These are phyloP conservation scores for Eumeta japonica DNA, from an alignment of 1,140 invertebrate genomes.

Conservation along the genomic window DNA sequence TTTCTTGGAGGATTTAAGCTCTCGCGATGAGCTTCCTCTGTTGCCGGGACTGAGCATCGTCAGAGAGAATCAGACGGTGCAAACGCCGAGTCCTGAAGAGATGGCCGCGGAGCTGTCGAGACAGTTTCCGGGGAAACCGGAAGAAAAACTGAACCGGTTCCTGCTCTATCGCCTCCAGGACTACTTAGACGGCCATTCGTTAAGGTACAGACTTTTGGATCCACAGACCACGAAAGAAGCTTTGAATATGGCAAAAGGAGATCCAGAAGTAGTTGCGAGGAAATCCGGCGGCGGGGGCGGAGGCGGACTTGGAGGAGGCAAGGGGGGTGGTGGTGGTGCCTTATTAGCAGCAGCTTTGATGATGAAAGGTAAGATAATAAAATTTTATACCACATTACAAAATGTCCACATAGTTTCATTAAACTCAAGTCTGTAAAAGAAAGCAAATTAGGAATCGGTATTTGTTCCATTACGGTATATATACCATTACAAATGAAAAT, in stretches of 20 bases:
- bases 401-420: no score
- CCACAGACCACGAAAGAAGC: slow-evolving; percentile 58
- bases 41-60: slow-evolving; percentile 71
- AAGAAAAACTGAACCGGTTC: slow-evolving; percentile 72
- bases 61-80: slow-evolving; percentile 62
- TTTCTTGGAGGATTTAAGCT: slow-evolving; percentile 67
- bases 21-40: slow-evolving; percentile 38
- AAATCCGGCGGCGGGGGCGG: slow-evolving; percentile 39
- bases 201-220: slow-evolving; percentile 72
- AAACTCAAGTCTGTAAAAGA: no score
- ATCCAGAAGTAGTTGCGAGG: slow-evolving; percentile 30
- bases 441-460: background rate
- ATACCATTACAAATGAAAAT: slow-evolving; percentile 4
- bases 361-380: slow-evolving; percentile 66
- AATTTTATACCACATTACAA: no score
- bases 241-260: slow-evolving; percentile 38
- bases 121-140: slow-evolving; percentile 73
- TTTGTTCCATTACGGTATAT: background rate
- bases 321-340: slow-evolving; percentile 58
- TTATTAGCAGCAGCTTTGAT: slow-evolving; percentile 62
- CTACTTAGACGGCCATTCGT: slow-evolving; percentile 70
- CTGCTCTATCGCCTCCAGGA: slow-evolving; percentile 57
- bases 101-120: slow-evolving; percentile 70
- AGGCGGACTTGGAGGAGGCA: slow-evolving; percentile 40
- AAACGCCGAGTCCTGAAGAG: slow-evolving; percentile 62